Evolutionary conservation across 2,888 invertebrate genomes (phyloP), one percentile per base, ranked within the genome.

Genomic region (Archips xylosteana): DNA sequence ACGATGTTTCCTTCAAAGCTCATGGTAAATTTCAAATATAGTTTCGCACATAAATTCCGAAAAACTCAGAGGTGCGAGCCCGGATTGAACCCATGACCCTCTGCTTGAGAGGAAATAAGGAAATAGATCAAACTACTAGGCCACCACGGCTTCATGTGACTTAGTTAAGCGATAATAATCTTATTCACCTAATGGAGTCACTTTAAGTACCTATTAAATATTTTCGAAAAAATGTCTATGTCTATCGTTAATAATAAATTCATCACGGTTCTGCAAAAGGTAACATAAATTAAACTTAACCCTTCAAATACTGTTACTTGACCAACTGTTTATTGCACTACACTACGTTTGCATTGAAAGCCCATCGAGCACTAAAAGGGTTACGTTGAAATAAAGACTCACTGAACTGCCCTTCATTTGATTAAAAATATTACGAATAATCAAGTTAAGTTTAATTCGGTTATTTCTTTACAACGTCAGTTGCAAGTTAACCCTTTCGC

Each of bases 271-370:
- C 39, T 5, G 39, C 64, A 65, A 60, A 73, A 73, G 59, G 42
- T 51, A 69, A 42, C 10, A 63, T 74, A 42, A 61, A 65, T 70
- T 57, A 59, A 49, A 65, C 57, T 36, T 36, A 70, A 70, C 74
- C 69, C 74, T 70, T 65, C 59, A 36, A 59, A 57, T 49, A 61
- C 54, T 23, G 23, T 23, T 42, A 64, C 60, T 74, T 74, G 70
- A 49, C 69, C 73, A 70, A 70, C 69, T 70, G 70, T 70, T 74
- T 70, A 74, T 65, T 74, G 51, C 47, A 74, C 64, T 69, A 64
- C 34, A 59, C 54, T 2, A 39, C 39, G 62, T 32, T 45, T 67
- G 57, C 62, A 54, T 54, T 54, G 34, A 63, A 57, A 68, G 8
- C 61, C 42, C 71, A 51, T 60, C 49, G 60, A 47, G n/a, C 49